Evolutionary conservation across 1,140 invertebrate species (phyloP).

Genomic region (Ceratina japonica): DNA sequence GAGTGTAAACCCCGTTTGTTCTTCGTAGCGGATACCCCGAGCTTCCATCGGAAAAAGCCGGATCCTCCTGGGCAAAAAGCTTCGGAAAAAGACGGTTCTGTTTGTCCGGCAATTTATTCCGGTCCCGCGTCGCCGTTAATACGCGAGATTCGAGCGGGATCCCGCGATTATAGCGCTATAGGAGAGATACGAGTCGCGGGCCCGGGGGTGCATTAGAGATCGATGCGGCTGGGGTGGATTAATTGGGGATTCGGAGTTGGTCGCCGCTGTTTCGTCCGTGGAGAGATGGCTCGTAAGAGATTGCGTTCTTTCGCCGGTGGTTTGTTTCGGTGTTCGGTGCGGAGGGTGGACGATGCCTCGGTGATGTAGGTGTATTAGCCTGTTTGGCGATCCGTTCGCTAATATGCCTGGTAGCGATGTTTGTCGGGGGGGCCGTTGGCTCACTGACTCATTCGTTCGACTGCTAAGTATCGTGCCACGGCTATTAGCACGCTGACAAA

Average conservation of each 20-base stretch:
- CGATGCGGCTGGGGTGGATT: constrained; percentile 3
- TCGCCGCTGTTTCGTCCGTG: background rate
- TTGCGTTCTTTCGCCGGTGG: too few species aligned
- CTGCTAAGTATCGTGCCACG: background rate
- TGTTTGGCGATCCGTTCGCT: too few species aligned
- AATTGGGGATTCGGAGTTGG: constrained; percentile 1
- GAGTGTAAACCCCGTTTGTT: too few species aligned
- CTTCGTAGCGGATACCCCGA: too few species aligned
- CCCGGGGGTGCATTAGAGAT: constrained; percentile 10
- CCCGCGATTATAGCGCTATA: background rate
- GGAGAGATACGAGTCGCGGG: background rate
- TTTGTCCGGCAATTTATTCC: constrained; percentile 49
- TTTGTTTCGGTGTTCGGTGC: too few species aligned
- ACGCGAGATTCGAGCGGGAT: constrained; percentile 2
- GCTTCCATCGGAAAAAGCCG: too few species aligned
- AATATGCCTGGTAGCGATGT: background rate
- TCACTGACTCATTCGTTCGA: background rate
- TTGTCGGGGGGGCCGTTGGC: background rate
- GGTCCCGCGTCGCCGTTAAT: constrained; percentile 20
- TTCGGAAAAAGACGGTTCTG: constrained; percentile 28
- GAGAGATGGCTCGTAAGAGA: background rate
- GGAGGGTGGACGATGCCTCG: background rate
- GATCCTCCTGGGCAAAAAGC: too few species aligned
- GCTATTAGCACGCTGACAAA: background rate
- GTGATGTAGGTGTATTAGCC: background rate